A percentile compares a stretch with the other conserved stretches of the same genome.
Evolutionary conservation across 1,140 invertebrate species (phyloP).

Genomic region (Protaetia brevitarsis): DNA sequence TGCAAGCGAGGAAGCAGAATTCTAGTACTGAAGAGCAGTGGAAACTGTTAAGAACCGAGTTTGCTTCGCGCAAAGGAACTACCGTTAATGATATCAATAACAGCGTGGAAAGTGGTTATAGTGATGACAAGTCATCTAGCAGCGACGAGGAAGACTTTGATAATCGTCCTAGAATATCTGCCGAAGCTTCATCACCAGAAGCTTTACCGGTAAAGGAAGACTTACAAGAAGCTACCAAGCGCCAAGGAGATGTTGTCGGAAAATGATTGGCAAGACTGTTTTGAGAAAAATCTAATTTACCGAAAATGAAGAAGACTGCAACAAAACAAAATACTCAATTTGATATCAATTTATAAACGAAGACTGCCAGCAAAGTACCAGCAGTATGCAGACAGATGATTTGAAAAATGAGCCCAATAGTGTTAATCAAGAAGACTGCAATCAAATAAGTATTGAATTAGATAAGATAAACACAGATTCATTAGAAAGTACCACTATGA

Average conservation of each 20-base stretch:
- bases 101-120: constrained; percentile 75
- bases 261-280: not conserved
- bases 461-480: not conserved
- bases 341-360: not conserved
- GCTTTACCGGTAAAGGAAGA: not conserved
- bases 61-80: constrained; percentile 65
- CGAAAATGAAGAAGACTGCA: no score
- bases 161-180: not conserved
- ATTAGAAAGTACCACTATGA: no score
- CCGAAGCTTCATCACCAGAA: not conserved
- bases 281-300: no score
- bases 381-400: no score
- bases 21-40: constrained; percentile 80
- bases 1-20: constrained; percentile 78
- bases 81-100: constrained; percentile 61
- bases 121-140: constrained; percentile 60
- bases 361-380: no score
- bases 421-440: not conserved
- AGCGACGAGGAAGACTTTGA: no score
- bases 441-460: not conserved
- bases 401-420: not conserved
- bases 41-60: constrained; percentile 74
- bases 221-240: constrained; percentile 22
- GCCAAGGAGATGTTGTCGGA: not conserved
- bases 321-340: not conserved